A percentile compares a stretch with the other conserved stretches of the same genome.
Conservation (phyloP, 2,888 invertebrate species). For the Drosophila kuntzei region DNA sequence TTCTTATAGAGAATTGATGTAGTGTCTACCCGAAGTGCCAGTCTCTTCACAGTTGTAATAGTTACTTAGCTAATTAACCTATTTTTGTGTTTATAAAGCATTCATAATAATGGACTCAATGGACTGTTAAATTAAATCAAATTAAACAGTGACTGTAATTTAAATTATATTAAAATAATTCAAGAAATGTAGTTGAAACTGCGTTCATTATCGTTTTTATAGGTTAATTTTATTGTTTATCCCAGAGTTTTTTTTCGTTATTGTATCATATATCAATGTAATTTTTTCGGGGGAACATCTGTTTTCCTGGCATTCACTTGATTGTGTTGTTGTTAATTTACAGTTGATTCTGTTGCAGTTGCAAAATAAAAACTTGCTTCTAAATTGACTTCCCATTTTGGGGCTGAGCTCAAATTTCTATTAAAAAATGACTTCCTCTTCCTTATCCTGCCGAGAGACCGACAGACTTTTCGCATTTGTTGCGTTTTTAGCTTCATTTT, state of each 20-base stretch:
- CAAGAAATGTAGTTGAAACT: background rate
- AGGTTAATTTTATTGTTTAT: background rate
- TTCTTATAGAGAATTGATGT: too few species aligned
- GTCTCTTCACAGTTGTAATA: too few species aligned
- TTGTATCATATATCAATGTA: background rate
- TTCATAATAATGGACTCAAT: background rate
- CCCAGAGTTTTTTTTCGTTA: background rate
- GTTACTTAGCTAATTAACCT: too few species aligned
- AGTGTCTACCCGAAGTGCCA: too few species aligned
- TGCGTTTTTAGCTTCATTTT: slow-evolving; percentile 67
- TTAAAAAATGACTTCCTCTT: slow-evolving; percentile 43
- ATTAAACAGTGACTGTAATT: background rate
- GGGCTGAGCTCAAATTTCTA: slow-evolving; percentile 50
- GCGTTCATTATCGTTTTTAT: background rate
- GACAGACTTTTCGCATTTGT: slow-evolving; percentile 45
- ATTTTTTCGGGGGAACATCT: slow-evolving; percentile 18
- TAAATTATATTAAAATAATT: background rate
- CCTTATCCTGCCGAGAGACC: slow-evolving; percentile 13
- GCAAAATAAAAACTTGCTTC: slow-evolving; percentile 27
- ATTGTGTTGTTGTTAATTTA: slow-evolving; percentile 6
- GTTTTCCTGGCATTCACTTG: background rate
- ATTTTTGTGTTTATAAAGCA: background rate
- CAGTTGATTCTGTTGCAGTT: slow-evolving; percentile 12
- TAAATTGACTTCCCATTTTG: slow-evolving; percentile 49
- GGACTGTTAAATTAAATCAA: background rate